These are phyloP conservation scores for Trachelus tabidus DNA, from an alignment of 2,888 invertebrate species.

Conservation along the genomic window DNA sequence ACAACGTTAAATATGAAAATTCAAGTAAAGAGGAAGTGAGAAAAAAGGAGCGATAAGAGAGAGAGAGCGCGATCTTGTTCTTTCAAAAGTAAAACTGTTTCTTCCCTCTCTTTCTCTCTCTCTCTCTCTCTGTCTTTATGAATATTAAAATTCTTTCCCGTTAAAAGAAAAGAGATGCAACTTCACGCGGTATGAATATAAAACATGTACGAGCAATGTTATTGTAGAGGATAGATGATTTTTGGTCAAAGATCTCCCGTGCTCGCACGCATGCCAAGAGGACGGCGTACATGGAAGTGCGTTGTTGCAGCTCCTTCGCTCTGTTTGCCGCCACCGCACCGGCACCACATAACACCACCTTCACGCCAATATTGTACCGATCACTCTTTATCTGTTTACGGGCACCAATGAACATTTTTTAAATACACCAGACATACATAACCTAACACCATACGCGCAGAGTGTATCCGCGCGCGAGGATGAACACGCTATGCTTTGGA, in stretches of 20 bases:
- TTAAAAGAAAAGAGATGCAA: neutral
- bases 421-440: slow-evolving; percentile 7
- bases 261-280: neutral
- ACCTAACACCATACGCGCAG: slow-evolving; percentile 3
- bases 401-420: slow-evolving; percentile 22
- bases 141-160: neutral
- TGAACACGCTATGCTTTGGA: neutral
- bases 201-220: neutral
- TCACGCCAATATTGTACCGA: slow-evolving; percentile 17
- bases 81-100: neutral
- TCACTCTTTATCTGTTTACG: slow-evolving; percentile 15
- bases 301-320: neutral
- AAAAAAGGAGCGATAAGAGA: neutral
- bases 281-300: neutral
- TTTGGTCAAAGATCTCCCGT: neutral
- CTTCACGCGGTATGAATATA: neutral
- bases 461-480: neutral
- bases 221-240: neutral
- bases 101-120: neutral
- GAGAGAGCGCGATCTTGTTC: neutral
- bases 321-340: slow-evolving; percentile 9
- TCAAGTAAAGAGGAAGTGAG: neutral
- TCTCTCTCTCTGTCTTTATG: neutral
- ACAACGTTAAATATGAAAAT: neutral
- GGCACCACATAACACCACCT: slow-evolving; percentile 47